Base-by-base conservation (phyloP, 2,113 vertebrate species). In the Elgaria multicarinata region DNA sequence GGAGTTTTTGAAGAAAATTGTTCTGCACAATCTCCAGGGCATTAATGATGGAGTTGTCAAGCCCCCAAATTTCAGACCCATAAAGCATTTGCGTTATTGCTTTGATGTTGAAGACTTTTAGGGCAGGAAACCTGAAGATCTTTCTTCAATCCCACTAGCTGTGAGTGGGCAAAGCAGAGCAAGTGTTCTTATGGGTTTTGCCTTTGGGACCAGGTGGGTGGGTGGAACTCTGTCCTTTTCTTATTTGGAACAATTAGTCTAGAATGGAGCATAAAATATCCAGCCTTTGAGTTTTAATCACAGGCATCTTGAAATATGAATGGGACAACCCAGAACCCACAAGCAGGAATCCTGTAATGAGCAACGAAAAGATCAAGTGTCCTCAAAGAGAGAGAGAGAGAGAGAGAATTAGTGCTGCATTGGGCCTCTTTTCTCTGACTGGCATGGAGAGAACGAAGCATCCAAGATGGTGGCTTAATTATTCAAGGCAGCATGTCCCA, bases 171-270 rank as follows among this genome's bases (percentile, higher is more conserved):
- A 83, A 50, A 83, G 42, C 6, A 39, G 80, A 81, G 87, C 72
- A 80, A 87, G 77, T 89, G 87, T 81, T 85, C 92, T 95, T 93
- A 92, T 94, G 92, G 92, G 91, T 82, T 83, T 90, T 85, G 90
- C 90, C 86, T 93, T 89, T 76, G 91, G 80, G 77, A 72, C 0
- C 46, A 50, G 46, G 46, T 50, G 46, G 46, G 46, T n/a, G n/a
- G n/a, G n/a, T n/a, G n/a, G n/a, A n/a, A n/a, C 13, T 58, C 81
- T 39, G 36, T 81, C 89, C 90, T 0, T 75, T 44, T 80, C 85
- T 31, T 77, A 53, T 67, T 86, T 79, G 88, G 86, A 83, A 44
- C 89, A 89, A 93, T 92, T 87, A 91, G 91, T 77, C 22, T 85
- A 64, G 81, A 50, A 80, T 87, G 80, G 93, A 87, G 53, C 78